Evolutionary conservation across 2,113 vertebrate species (phyloP).

Genomic region (Thamnophis sirtalis): DNA sequence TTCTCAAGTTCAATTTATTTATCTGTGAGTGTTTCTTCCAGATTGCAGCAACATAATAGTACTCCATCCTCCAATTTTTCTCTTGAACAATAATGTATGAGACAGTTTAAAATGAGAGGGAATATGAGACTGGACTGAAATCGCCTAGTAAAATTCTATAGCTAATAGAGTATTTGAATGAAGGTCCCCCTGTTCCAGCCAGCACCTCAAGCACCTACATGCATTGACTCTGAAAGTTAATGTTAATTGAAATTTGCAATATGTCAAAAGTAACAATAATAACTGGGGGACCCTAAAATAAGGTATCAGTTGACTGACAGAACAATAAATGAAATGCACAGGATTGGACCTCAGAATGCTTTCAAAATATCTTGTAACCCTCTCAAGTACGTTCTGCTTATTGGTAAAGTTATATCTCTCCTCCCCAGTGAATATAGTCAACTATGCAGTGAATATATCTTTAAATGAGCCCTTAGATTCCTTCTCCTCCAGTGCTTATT

Average conservation of each 20-base stretch:
- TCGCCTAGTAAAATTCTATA: background rate
- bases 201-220: background rate
- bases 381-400: background rate
- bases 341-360: background rate
- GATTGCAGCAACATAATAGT: background rate
- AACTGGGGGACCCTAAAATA: background rate
- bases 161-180: background rate
- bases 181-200: background rate
- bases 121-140: background rate
- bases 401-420: background rate
- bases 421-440: conserved; percentile 3
- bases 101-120: background rate
- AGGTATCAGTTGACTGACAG: fast-evolving
- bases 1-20: background rate
- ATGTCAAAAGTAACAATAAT: background rate
- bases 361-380: background rate
- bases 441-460: background rate
- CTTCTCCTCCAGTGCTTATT: background rate
- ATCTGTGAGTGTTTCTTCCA: background rate
- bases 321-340: background rate
- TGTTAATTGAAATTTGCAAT: background rate
- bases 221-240: background rate
- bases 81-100: background rate
- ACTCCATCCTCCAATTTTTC: background rate
- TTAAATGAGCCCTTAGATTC: background rate